phyloP scores from a whole-genome alignment of 2,888 invertebrate genomes.

The Mimachlamys varia region DNA sequence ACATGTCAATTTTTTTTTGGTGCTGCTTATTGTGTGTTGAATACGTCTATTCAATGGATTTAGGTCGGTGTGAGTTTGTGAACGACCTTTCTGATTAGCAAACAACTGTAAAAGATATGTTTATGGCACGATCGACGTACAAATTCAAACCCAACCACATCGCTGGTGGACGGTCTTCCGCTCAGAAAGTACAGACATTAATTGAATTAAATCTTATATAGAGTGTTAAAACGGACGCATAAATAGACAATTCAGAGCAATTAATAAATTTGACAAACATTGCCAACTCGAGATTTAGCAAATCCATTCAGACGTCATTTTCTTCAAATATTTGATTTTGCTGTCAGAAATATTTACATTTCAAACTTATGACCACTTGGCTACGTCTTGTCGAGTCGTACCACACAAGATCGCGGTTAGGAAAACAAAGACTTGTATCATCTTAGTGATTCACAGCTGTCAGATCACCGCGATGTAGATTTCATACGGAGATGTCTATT shows the following conservation, averaged over 20 bases:
- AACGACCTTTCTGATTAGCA: not conserved
- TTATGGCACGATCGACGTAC: constrained; percentile 14
- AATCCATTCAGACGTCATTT: constrained; percentile 14
- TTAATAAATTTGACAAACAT: constrained; percentile 29
- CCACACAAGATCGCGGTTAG: not conserved
- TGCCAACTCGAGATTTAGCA: not conserved
- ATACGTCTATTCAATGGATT: not conserved
- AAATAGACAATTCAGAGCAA: constrained; percentile 20
- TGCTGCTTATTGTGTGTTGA: not conserved
- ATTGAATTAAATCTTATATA: constrained; percentile 9
- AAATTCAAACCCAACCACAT: not conserved
- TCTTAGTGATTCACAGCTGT: not conserved
- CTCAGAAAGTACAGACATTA: not conserved
- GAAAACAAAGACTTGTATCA: constrained; percentile 3
- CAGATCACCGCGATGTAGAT: not conserved
- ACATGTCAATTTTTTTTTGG: not conserved
- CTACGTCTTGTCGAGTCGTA: not conserved
- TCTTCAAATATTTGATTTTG: constrained; percentile 20
- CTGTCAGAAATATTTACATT: constrained; percentile 30
- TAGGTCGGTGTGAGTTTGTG: not conserved
- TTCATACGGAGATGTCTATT: constrained; percentile 20
- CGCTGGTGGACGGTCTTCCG: not conserved
- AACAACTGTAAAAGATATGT: not conserved
- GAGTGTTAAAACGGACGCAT: constrained; percentile 28
- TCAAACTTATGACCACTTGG: constrained; percentile 21